Base-by-base conservation (phyloP, 2,797 vertebrate species). In the Coregonus ussuriensis region DNA sequence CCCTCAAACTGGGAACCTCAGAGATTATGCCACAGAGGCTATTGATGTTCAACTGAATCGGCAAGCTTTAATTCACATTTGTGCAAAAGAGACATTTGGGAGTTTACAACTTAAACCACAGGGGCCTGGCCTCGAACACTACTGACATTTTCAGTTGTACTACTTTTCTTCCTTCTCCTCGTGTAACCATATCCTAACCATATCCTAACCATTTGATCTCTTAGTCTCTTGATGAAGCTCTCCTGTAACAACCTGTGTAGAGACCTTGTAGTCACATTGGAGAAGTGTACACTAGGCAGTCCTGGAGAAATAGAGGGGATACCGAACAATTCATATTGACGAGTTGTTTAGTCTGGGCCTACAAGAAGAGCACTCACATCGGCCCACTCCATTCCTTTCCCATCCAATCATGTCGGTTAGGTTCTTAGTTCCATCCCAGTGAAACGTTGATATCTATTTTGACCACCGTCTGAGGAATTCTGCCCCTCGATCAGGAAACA, bases 401-500 rank as follows among this genome's bases (percentile, higher is more conserved):
- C n/a, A 65, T 51, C 16, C 51, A 13, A n/a, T 59, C 21, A 33
- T 14, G 33, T 16, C 2, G 9, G 41, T 35, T 35, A 41, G 54
- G 16, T 31, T 37, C 31, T 71, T 25, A 1, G 54, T 77, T 71
- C 25, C 37, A 15, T 51, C 1, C 16, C 0, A 6, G 88, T 81
- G 41, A 76, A 47, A 52, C 81, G 78, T 72, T 85, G 81, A 79
- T 80, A 81, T 74, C 52, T 81, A 74, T 88, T 84, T 81, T 77
- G 71, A 78, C 77, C 81, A 77, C 53, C 2, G 53, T 72, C 72
- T 77, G 86, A 87, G 74, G 85, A 87, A 82, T 85, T 86, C 82
- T 88, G 84, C 85, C 76, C 74, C 77, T 87, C 79, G 79, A 47
- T 78, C 79, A 88, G 88, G 82, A 92, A 91, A 90, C 88, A 47